Evolutionary conservation across 2,113 vertebrate species (phyloP), one percentile per base, ranked within the genome.

Genomic region (Donacobius atricapilla): DNA sequence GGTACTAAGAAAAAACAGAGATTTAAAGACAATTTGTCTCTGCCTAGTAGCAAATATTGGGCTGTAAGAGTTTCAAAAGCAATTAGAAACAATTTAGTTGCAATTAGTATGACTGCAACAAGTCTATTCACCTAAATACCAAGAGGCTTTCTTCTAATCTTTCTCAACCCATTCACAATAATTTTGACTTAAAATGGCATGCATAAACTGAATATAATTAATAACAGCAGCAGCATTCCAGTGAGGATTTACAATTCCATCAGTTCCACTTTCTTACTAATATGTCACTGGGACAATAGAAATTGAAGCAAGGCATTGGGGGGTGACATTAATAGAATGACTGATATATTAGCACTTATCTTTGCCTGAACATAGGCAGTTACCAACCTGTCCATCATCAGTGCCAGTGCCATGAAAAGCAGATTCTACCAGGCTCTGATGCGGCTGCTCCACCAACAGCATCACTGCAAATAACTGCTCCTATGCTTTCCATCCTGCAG

Each of bases 361-460:
- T 79, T 71, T 71, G 65, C 40, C 56, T 56, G 35, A 85, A 48
- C 30, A 75, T 27, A 35, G 61, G 58, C n/a, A 58, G 64, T 19
- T 70, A 58, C 28, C 8, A 9, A 64, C 3, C 11, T 4, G 0
- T 28, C 51, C 51, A 51, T 44, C 65, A n/a, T 27, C 70, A 78
- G 45, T 17, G 45, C 39, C 77, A 63, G 5, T 11, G 33, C 23
- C 28, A 47, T 1, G 0, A 47, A 71, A 91, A 83, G 7, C 56
- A 39, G 2, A 25, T 47, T 44, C 31, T 33, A 14, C 57, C 39
- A 39, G 19, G 51, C 70, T 53, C 8, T 3, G 1, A 47, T 2
- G 24, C 19, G 9, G 37, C 48, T 75, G 61, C 70, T 72, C 10
- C 0, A 0, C 35, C 8, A 30, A 14, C 25, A 64, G 12, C 0